Evolutionary conservation across 2,888 invertebrate genomes (phyloP), one percentile per base, ranked within the genome.

Genomic region (Cryptus armator): DNA sequence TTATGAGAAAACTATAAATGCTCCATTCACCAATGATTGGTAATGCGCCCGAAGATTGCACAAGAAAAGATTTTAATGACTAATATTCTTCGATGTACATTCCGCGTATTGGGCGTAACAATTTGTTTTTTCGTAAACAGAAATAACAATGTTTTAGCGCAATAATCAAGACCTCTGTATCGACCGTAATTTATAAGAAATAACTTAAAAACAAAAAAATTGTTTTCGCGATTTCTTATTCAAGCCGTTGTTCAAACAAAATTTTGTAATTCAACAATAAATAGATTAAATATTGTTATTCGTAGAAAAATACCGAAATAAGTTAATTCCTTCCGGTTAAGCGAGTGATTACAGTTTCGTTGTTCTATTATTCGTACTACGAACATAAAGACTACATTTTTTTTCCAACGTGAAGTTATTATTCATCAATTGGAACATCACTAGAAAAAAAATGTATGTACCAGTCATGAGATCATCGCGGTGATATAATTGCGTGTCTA

Each of bases 391-490:
- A 29, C 29, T 62, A 62, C n/a, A 59, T 24, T 59, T 1, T n/a
- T 56, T 43, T 37, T 16, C 6, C 72, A 44, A 24, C n/a, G 24
- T 43, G 24, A 56, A 66, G 66, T 67, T 59, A 48, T 78, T 70
- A 24, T 29, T 48, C 56, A 3, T 29, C 59, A 53, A 76, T 78
- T 62, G 32, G 48, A 62, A 37, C 68, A 78, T 70, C 68, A 59
- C 29, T 70, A 32, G 16, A 78, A 78, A 77, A 68, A 56, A 62
- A 32, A 6, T 14, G 6, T 56, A 46, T 44, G 19, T 32, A 24
- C 2, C 19, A 46, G 43, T 6, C 43, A 53, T 79, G 83, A 83
- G 79, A 70, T 83, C 79, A 79, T 80, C 79, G 64, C n/a, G 64
- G 14, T 43, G 29, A 53, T 29, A 46, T 37, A 67, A 62, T 76